phyloP scores from a whole-genome alignment of 2,113 vertebrate species.

The Tupaia chinensis region DNA sequence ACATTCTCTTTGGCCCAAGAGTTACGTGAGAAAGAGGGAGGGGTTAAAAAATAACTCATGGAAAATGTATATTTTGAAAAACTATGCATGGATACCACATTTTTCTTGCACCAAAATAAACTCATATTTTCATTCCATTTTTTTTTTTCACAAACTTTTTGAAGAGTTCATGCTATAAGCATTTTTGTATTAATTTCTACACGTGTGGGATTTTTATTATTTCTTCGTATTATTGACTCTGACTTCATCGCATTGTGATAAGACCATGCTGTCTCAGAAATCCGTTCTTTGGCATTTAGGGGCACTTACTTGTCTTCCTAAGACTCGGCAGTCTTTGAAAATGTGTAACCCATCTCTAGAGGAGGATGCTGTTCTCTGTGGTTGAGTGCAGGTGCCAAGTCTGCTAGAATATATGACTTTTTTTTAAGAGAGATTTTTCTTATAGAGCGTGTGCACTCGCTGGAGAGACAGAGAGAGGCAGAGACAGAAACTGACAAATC shows the following conservation, averaged over 20 bases:
- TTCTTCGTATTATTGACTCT: not conserved
- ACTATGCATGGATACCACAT: too few relatives aligned
- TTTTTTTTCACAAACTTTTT: too few relatives aligned
- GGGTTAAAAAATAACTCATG: too few relatives aligned
- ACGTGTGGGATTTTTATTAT: not conserved
- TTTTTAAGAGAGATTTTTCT: too few relatives aligned
- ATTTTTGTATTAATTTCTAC: not conserved
- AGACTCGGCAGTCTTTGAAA: not conserved
- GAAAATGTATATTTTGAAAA: too few relatives aligned
- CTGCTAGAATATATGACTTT: not conserved
- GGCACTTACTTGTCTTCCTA: not conserved
- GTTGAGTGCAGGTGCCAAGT: not conserved
- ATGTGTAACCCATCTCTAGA: not conserved
- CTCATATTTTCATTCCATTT: too few relatives aligned
- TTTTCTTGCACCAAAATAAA: too few relatives aligned
- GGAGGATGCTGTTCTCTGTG: not conserved
- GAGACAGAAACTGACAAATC: too few relatives aligned
- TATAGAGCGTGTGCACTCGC: too few relatives aligned
- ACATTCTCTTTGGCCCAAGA: not conserved
- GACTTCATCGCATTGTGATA: not conserved
- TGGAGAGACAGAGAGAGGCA: too few relatives aligned
- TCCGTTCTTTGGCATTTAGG: not conserved
- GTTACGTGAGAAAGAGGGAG: not conserved
- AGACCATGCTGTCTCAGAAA: not conserved
- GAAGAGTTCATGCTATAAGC: not conserved